Percentiles rank a stretch among this genome's conserved stretches.
Evolutionary conservation across 2,797 vertebrate species (phyloP).

Genomic region (Pyrocephalus nanus): DNA sequence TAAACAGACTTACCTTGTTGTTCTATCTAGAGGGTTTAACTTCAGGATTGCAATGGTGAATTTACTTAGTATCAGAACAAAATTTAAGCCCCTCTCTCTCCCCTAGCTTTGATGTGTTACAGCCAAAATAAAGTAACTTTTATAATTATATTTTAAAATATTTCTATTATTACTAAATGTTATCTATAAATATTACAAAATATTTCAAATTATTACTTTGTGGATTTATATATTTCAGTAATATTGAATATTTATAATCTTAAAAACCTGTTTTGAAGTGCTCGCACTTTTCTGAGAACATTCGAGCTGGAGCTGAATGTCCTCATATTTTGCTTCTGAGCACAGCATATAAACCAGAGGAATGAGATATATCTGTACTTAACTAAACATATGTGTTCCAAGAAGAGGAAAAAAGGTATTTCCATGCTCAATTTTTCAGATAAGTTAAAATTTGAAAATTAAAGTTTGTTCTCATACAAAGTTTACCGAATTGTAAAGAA

Average conservation of each 20-base stretch:
- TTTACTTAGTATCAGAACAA: not conserved
- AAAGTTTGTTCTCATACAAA: not conserved
- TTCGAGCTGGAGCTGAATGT: not conserved
- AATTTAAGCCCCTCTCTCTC: not conserved
- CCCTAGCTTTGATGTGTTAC: not conserved
- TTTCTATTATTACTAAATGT: not conserved
- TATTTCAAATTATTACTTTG: not conserved
- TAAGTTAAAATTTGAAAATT: not conserved
- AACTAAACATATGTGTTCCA: not conserved
- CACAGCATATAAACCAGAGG: not conserved
- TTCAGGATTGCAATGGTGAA: not conserved
- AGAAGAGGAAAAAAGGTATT: not conserved
- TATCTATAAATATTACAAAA: not conserved
- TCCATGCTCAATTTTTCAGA: not conserved
- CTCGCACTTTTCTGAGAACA: not conserved
- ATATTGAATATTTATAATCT: not conserved
- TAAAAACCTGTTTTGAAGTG: not conserved
- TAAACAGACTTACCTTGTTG: conserved; percentile 38
- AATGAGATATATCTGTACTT: not conserved
- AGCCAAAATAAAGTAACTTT: not conserved
- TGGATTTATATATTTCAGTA: not conserved
- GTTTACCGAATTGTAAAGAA: not conserved
- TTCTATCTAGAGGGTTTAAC: not conserved
- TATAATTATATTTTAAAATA: not conserved
- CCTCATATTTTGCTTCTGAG: not conserved